Evolutionary conservation across 2,888 invertebrate species (phyloP), one percentile per base, ranked within the genome.

Genomic region (Troides aeacus): DNA sequence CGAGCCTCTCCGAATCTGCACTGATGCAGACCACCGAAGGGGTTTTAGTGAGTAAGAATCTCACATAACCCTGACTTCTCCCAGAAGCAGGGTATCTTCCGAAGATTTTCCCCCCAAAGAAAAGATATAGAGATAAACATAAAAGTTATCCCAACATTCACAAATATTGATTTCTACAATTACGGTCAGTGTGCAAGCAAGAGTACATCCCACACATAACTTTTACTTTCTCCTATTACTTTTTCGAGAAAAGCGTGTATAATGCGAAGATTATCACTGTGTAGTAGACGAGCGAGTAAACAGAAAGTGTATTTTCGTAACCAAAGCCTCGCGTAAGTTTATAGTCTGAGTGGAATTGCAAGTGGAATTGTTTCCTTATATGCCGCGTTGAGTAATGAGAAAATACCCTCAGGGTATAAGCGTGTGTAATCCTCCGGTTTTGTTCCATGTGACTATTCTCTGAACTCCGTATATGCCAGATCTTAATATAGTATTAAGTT

Each of bases 141-240:
- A 30, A 30, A 30, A 30, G 0, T 5, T 30, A 30, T 30, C 3
- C 30, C 30, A 30, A 30, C 30, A 3, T 30, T 30, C 30, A 30
- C 3, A 30, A 4, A 39, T 10, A 50, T 12, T 50, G 50, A 15
- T 50, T 50, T 17, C 18, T 18, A 18, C 5, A 50, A 50, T 50
- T 17, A 50, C 50, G 2, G 15, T 18, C 15, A 15, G 18, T 50
- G 15, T 17, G 15, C 12, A 17, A 15, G 17, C 5, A 50, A 30
- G 8, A 10, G 67, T 61, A 50, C 39, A 6, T 57, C 69, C 65
- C 57, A 69, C 69, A 50, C 42, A 18, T 4, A 21, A 59, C 63
- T 64, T 64, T 59, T 53, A 63, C 70, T 70, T 70, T 70, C 70
- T n/a, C 69, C 69, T 36, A 62, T 63, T 21, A 69, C 24, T 62